Evolutionary conservation across 2,797 vertebrate genomes (phyloP).

Genomic region (Pseudomugil tenellus): DNA sequence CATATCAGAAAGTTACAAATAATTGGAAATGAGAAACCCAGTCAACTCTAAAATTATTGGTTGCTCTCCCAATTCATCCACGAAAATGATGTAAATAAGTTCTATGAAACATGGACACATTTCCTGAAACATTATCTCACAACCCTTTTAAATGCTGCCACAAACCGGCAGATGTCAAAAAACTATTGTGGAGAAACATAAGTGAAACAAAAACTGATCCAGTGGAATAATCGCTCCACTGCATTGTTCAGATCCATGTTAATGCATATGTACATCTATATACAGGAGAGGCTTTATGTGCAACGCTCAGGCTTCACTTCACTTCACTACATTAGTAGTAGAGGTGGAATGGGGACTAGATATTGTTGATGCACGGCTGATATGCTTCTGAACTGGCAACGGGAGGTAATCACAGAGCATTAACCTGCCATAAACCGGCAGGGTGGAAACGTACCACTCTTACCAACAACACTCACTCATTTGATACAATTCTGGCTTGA

Average conservation of each 20-base stretch:
- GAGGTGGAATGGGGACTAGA: not conserved
- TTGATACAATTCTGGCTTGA: not conserved
- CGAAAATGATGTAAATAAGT: not conserved
- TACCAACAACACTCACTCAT: not conserved
- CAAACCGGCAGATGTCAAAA: conserved; percentile 39
- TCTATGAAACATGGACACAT: not conserved
- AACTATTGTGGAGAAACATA: conserved; percentile 38
- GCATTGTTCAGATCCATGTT: conserved; percentile 62
- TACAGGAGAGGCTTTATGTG: conserved; percentile 38
- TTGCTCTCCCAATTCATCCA: not conserved
- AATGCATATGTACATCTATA: conserved; percentile 34
- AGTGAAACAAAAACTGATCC: conserved; percentile 38
- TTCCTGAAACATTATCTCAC: conserved; percentile 22
- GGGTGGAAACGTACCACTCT: not conserved
- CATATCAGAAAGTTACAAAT: not conserved
- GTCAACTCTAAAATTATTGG: not conserved
- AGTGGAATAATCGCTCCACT: conserved; percentile 34
- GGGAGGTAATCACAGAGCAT: not conserved
- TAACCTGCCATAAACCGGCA: not conserved
- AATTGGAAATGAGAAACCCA: not conserved
- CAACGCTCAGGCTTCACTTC: conserved; percentile 69
- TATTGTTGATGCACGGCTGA: not conserved
- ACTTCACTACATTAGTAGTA: conserved; percentile 29
- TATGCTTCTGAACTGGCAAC: not conserved
- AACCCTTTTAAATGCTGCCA: conserved; percentile 22